phyloP scores from a whole-genome alignment of 2,797 vertebrate genomes.

The Malurus leucopterus region DNA sequence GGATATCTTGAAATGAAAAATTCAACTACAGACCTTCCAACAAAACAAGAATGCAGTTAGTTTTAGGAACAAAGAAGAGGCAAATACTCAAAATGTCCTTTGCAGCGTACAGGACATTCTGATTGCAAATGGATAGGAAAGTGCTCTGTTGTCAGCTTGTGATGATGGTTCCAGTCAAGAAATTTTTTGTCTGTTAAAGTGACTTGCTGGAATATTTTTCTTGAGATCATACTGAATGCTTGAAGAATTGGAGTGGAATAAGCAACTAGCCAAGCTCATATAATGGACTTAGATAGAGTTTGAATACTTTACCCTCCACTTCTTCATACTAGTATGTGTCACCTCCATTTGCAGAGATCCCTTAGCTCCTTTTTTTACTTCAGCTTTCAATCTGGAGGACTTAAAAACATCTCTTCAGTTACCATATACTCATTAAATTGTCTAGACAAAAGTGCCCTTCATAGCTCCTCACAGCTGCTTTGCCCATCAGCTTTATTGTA shows the following conservation, averaged over 20 bases:
- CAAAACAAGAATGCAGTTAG: background rate
- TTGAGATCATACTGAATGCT: background rate
- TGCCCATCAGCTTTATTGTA: background rate
- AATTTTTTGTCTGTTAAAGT: background rate
- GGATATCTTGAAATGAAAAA: background rate
- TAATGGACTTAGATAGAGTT: background rate
- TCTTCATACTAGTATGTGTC: background rate
- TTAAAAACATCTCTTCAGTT: background rate
- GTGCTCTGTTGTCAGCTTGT: background rate
- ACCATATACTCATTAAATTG: background rate
- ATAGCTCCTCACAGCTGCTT: background rate
- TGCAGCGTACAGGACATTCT: background rate
- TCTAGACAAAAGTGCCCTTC: background rate
- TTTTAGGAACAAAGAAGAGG: background rate
- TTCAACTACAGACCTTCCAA: background rate
- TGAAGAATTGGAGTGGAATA: background rate
- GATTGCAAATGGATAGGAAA: background rate
- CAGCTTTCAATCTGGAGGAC: background rate
- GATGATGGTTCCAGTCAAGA: background rate
- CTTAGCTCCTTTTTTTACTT: background rate
- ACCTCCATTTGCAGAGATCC: background rate
- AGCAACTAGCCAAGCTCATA: background rate
- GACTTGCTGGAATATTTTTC: background rate
- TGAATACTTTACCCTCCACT: background rate
- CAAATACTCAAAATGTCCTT: background rate